Conservation (phyloP, 1,140 invertebrate genomes). For the Zaprionus lachaisei region DNA sequence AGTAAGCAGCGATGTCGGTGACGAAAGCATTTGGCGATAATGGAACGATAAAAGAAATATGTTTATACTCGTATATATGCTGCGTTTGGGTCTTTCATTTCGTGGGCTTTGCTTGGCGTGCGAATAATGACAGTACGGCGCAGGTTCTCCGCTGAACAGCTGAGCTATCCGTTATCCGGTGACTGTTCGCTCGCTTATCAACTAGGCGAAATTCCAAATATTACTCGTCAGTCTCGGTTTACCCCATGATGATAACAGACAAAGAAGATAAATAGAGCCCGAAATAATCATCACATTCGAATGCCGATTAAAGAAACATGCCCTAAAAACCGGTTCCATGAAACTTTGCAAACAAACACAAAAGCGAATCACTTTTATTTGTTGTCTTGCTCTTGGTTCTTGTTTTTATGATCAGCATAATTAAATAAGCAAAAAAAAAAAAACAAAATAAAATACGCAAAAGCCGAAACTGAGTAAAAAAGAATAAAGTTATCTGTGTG, state of each 20-base stretch:
- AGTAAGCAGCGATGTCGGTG: constrained; percentile 56
- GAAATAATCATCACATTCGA: neutral
- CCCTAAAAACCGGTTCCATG: constrained; percentile 30
- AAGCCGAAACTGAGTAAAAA: constrained; percentile 29
- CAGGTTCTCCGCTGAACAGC: constrained; percentile 28
- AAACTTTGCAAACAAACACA: constrained; percentile 31
- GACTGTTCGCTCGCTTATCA: constrained; percentile 13
- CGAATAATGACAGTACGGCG: constrained; percentile 36
- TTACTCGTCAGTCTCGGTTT: constrained; percentile 15
- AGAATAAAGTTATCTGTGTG: constrained; percentile 36
- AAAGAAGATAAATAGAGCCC: constrained; percentile 26
- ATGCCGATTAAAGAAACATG: constrained; percentile 21
- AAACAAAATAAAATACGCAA: constrained; percentile 20
- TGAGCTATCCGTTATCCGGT: constrained; percentile 38
- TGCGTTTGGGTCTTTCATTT: constrained; percentile 5
- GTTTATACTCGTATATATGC: constrained; percentile 22
- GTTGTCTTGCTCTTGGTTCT: constrained; percentile 8
- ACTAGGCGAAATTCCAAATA: constrained; percentile 9
- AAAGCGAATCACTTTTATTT: constrained; percentile 27
- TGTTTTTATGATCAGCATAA: constrained; percentile 44
- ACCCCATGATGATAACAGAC: constrained; percentile 28
- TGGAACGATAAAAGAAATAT: constrained; percentile 76
- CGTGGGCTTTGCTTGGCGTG: constrained; percentile 9
- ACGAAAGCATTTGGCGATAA: constrained; percentile 79
- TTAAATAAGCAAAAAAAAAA: constrained; percentile 41